These are phyloP conservation scores for Anniella stebbinsi DNA, from an alignment of 2,797 vertebrate species.

Conservation along the genomic window DNA sequence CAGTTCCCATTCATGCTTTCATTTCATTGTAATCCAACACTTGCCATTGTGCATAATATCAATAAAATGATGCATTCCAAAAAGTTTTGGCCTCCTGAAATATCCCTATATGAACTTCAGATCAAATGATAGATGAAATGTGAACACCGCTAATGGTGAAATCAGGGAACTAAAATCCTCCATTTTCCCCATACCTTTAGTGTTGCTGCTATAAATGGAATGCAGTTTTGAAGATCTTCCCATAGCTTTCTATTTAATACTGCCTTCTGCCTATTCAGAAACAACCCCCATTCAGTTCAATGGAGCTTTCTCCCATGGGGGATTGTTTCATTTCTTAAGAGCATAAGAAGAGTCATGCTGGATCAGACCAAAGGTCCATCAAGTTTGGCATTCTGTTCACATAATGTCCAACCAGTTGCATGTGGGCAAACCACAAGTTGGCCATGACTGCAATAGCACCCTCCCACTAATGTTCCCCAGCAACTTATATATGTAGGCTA, in stretches of 20 bases:
- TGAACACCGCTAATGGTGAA: not conserved
- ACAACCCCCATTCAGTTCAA: not conserved
- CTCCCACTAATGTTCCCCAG: too few species aligned
- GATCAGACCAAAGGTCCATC: too few species aligned
- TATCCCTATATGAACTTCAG: not conserved
- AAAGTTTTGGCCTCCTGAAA: not conserved
- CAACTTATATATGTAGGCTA: too few species aligned
- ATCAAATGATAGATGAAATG: not conserved
- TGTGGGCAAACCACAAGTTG: too few species aligned
- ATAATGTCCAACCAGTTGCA: too few species aligned
- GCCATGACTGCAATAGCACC: too few species aligned
- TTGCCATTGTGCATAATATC: not conserved
- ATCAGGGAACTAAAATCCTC: not conserved
- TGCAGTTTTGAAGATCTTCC: not conserved
- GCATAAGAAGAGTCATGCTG: too few species aligned
- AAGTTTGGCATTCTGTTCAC: too few species aligned
- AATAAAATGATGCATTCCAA: not conserved
- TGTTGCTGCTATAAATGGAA: not conserved
- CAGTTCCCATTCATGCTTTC: not conserved
- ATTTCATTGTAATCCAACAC: not conserved
- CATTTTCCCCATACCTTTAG: not conserved
- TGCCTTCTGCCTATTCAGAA: not conserved
- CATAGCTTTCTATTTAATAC: not conserved
- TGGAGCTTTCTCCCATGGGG: not conserved
- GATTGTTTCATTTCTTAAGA: not conserved